phyloP scores from a whole-genome alignment of 1,140 invertebrate genomes.

The Trichoplusia ni region DNA sequence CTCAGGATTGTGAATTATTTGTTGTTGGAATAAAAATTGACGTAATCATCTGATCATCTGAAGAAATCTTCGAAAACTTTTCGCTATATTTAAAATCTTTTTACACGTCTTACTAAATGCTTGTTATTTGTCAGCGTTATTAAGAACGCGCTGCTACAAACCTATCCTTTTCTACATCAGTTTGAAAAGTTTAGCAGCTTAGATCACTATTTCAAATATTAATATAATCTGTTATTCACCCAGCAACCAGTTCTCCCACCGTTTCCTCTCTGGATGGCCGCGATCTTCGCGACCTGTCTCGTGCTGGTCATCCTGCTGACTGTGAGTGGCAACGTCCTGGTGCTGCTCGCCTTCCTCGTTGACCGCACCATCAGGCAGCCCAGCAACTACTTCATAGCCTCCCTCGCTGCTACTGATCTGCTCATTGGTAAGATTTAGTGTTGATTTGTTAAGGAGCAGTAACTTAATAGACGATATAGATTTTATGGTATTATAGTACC shows the following conservation, averaged over 20 bases:
- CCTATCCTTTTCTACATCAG: too few relatives aligned
- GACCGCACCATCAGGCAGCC: slow-evolving; percentile 98
- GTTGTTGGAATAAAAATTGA: too few relatives aligned
- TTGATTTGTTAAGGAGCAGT: background rate
- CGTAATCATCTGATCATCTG: too few relatives aligned
- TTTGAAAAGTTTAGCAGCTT: too few relatives aligned
- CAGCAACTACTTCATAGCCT: slow-evolving; percentile 99
- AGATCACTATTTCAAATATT: too few relatives aligned
- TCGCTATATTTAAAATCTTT: too few relatives aligned
- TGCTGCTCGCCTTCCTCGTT: slow-evolving; percentile 97
- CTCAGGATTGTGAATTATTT: too few relatives aligned
- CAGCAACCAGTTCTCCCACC: slow-evolving; percentile 87
- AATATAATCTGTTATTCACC: slow-evolving; percentile 22
- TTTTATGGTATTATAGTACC: too few relatives aligned
- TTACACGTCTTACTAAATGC: too few relatives aligned
- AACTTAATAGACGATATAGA: background rate
- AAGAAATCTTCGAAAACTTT: too few relatives aligned
- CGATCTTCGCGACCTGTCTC: slow-evolving; percentile 94
- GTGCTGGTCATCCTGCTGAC: slow-evolving; percentile 95
- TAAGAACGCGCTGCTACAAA: too few relatives aligned
- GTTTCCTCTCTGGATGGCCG: slow-evolving; percentile 94
- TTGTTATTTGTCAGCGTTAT: too few relatives aligned
- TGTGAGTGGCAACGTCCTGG: slow-evolving; percentile 97
- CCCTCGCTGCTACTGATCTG: slow-evolving; percentile 98
- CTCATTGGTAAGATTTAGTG: slow-evolving; percentile 91